Percentiles rank a stretch among this genome's conserved stretches.
phyloP scores from a whole-genome alignment of 2,797 vertebrate genomes.

The Eulemur coronatus region DNA sequence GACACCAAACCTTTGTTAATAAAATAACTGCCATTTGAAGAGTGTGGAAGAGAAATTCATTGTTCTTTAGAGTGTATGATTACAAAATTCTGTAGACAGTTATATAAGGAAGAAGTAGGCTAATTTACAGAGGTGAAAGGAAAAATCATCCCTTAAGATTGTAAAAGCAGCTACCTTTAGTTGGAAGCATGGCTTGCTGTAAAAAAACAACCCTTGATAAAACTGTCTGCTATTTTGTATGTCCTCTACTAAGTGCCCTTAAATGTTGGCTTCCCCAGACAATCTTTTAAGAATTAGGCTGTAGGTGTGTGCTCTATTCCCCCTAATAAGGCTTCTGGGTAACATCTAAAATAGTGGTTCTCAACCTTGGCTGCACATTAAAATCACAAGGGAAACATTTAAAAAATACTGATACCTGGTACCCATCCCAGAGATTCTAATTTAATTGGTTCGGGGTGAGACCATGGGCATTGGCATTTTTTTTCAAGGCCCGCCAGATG shows the following conservation, averaged over 20 bases:
- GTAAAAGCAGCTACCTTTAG: slow-evolving; percentile 1
- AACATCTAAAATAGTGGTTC: not conserved
- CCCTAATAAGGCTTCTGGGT: not conserved
- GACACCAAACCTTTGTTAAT: not conserved
- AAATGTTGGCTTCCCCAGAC: not conserved
- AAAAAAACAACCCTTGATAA: not conserved
- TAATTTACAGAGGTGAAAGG: not conserved
- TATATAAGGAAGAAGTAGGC: not conserved
- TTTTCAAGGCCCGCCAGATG: not conserved
- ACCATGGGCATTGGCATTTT: not conserved
- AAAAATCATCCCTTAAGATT: not conserved
- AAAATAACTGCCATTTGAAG: not conserved
- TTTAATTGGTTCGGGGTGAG: not conserved
- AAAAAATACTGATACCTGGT: not conserved
- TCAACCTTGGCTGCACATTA: not conserved
- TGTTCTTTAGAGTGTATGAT: not conserved
- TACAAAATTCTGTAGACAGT: not conserved
- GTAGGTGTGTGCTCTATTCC: not conserved
- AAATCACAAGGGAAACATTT: not conserved
- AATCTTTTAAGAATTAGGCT: slow-evolving; percentile 19
- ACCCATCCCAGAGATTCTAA: not conserved
- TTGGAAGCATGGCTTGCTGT: not conserved
- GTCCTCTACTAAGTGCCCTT: not conserved
- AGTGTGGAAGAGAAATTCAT: not conserved
- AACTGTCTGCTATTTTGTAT: not conserved